A percentile compares a stretch with the other conserved stretches of the same genome.
Conservation (phyloP, 2,888 invertebrate genomes). For the Drosophila trichaetosa region DNA sequence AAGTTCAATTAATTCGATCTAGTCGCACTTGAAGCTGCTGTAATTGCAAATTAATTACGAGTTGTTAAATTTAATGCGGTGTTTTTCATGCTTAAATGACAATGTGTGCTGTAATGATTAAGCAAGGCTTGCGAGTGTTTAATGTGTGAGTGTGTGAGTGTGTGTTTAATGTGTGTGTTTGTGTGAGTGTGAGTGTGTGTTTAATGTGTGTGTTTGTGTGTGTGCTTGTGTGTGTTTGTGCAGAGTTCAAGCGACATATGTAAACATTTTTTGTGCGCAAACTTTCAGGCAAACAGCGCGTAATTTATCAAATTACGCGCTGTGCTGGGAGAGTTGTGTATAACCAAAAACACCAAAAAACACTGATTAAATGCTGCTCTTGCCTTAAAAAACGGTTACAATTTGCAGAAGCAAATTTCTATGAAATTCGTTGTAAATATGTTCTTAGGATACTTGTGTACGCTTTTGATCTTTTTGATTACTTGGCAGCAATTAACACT, state of each 20-base stretch:
- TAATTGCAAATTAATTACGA: slow-evolving; percentile 20
- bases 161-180: background rate
- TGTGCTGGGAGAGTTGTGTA: background rate
- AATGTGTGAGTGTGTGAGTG: slow-evolving; percentile 7
- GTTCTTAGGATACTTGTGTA: background rate
- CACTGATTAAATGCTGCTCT: background rate
- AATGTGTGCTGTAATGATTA: slow-evolving; percentile 11
- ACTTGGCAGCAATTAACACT: slow-evolving; percentile 22
- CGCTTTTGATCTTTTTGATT: slow-evolving; percentile 26
- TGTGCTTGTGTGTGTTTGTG: background rate
- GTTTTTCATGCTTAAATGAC: slow-evolving; percentile 14
- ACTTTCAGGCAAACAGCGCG: background rate
- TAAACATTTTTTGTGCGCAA: slow-evolving; percentile 16
- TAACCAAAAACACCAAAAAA: background rate
- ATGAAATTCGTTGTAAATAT: background rate
- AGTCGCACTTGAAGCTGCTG: slow-evolving; percentile 8
- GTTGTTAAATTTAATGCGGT: slow-evolving; percentile 10
- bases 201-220: background rate
- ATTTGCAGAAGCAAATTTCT: background rate
- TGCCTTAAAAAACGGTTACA: background rate
- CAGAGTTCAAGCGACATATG: slow-evolving; percentile 7
- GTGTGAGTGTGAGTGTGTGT: slow-evolving; percentile 1
- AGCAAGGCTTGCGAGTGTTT: slow-evolving; percentile 14
- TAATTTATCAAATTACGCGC: background rate
- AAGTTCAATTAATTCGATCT: slow-evolving; percentile 13